A percentile compares a stretch with the other conserved stretches of the same genome.
These are phyloP conservation scores for Bubo bubo DNA, from an alignment of 2,113 vertebrate species.

Conservation along the genomic window DNA sequence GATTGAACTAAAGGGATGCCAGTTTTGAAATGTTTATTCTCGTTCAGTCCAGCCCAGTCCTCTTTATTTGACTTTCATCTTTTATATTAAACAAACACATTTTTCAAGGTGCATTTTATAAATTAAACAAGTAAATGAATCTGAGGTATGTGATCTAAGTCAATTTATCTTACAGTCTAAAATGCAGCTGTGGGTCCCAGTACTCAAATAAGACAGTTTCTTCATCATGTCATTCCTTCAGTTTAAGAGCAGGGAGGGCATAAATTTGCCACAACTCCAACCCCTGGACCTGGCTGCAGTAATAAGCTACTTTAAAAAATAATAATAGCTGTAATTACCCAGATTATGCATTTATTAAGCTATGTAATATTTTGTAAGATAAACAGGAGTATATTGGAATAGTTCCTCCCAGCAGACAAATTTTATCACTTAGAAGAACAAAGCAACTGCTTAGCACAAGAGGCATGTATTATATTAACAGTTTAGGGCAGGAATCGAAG, in stretches of 20 bases:
- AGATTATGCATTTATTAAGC: not conserved
- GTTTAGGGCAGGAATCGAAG: not conserved
- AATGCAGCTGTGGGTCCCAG: not conserved
- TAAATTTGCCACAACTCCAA: not conserved
- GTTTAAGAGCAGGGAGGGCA: not conserved
- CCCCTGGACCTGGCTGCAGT: not conserved
- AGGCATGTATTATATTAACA: not conserved
- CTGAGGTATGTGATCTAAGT: not conserved
- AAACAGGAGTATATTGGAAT: not conserved
- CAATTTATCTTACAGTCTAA: not conserved
- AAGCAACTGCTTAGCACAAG: not conserved
- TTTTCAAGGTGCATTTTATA: slow-evolving; percentile 12
- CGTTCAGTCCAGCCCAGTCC: not conserved
- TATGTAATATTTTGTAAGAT: not conserved
- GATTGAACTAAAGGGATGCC: not conserved
- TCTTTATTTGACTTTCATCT: not conserved
- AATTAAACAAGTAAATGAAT: not conserved
- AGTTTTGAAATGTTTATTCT: not conserved
- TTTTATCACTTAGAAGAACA: not conserved
- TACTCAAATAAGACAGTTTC: not conserved
- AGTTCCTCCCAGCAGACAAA: not conserved
- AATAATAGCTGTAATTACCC: not conserved
- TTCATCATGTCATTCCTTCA: not conserved
- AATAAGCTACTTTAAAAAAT: not conserved
- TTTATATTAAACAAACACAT: not conserved